A percentile compares a stretch with the other conserved stretches of the same genome.
These are phyloP conservation scores for Rhyacichthys aspro DNA, from an alignment of 2,797 vertebrate species.

Conservation along the genomic window DNA sequence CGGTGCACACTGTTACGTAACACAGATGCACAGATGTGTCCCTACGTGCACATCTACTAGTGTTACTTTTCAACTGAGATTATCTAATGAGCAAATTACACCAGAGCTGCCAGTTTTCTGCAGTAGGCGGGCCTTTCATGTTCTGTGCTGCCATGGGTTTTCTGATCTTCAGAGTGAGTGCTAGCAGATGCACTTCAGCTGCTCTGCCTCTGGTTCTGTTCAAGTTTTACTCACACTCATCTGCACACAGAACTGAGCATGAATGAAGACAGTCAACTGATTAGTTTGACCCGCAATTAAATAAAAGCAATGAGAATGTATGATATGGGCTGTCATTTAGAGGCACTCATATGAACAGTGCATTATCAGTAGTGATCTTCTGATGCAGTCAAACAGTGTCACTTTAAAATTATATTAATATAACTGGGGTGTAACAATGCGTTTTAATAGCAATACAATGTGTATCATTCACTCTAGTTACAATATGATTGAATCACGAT, in stretches of 20 bases:
- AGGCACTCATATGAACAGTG: background rate
- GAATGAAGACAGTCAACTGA: conserved; percentile 13
- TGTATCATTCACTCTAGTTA: too few relatives aligned
- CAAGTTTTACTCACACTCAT: conserved; percentile 25
- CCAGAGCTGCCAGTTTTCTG: conserved; percentile 7
- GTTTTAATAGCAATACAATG: too few relatives aligned
- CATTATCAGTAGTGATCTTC: background rate
- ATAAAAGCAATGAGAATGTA: background rate
- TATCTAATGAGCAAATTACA: conserved; percentile 56
- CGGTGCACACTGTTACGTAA: conserved; percentile 32
- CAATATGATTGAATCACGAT: too few relatives aligned
- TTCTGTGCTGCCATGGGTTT: background rate
- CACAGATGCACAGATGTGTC: conserved; percentile 38
- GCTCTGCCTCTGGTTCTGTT: conserved; percentile 37
- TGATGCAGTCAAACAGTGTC: background rate
- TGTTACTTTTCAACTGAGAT: conserved; percentile 37
- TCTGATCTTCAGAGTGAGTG: conserved; percentile 4
- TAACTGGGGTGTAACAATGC: too few relatives aligned
- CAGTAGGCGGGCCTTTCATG: conserved; percentile 10
- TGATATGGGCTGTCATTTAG: background rate
- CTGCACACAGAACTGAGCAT: conserved; percentile 3
- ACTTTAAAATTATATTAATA: too few relatives aligned
- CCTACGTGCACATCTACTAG: conserved; percentile 10
- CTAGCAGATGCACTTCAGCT: conserved; percentile 42
- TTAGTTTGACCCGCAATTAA: background rate